These are phyloP conservation scores for Oreortyx pictus DNA, from an alignment of 2,797 vertebrate species.

Conservation along the genomic window DNA sequence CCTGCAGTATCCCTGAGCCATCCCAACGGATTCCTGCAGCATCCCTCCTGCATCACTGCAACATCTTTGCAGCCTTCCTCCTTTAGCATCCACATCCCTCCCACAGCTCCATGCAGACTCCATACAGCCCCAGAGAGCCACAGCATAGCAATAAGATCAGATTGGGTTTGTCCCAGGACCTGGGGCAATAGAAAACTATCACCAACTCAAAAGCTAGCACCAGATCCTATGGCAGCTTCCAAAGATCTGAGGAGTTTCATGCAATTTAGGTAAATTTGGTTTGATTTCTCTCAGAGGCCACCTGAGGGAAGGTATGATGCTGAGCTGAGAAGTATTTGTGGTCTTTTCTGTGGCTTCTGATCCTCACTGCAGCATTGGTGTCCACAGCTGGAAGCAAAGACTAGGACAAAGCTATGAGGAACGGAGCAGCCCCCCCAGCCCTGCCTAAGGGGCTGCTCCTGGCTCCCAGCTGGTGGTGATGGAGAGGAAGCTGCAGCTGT, in stretches of 20 bases:
- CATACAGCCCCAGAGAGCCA: not conserved
- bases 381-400: fast-evolving
- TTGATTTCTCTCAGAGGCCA: not conserved
- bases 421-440: not conserved
- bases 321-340: not conserved
- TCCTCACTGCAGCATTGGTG: not conserved
- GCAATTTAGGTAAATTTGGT: not conserved
- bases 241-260: not conserved
- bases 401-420: not conserved
- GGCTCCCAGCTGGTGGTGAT: not conserved
- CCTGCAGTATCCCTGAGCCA: no score
- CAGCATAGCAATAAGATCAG: no score
- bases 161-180: not conserved
- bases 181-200: not conserved
- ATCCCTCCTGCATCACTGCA: not conserved
- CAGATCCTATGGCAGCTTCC: not conserved
- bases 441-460: not conserved
- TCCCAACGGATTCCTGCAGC: not conserved
- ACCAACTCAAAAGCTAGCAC: not conserved
- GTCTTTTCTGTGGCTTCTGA: not conserved
- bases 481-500: not conserved
- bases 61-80: no score
- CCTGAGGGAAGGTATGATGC: not conserved
- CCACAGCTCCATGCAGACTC: not conserved
- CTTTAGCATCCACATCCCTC: not conserved